phyloP scores from a whole-genome alignment of 2,888 invertebrate genomes.

The Panzeria rudis region DNA sequence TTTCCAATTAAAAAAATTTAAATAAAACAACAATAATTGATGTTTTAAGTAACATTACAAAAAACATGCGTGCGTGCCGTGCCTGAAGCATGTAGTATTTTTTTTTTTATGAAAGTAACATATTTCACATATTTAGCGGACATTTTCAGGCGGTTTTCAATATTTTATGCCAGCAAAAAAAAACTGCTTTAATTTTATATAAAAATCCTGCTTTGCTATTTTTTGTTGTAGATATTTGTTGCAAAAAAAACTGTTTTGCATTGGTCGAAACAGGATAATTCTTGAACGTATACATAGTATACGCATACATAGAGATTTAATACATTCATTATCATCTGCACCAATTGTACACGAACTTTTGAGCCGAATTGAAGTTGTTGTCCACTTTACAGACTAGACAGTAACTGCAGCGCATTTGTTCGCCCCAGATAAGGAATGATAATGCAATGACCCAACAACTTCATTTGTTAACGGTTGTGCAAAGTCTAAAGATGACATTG shows the following conservation, averaged over 20 bases:
- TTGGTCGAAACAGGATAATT: not conserved
- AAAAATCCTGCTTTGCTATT: no score
- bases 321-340: not conserved
- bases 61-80: not conserved
- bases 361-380: constrained; percentile 6
- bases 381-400: constrained; percentile 25
- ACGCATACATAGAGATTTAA: constrained; percentile 12
- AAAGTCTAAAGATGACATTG: constrained; percentile 26
- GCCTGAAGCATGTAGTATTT: not conserved
- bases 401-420: constrained; percentile 21
- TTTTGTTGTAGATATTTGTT: not conserved
- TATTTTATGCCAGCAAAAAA: not conserved
- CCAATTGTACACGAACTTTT: constrained; percentile 12
- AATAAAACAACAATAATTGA: not conserved
- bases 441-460: constrained; percentile 61
- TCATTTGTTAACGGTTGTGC: not conserved
- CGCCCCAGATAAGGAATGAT: constrained; percentile 33
- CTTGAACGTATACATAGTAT: not conserved
- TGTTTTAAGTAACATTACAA: not conserved
- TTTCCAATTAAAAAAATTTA: not conserved
- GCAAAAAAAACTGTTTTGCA: not conserved
- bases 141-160: not conserved
- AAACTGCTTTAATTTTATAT: no score
- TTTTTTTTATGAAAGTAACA: not conserved
- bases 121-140: not conserved